phyloP scores from a whole-genome alignment of 1,140 invertebrate genomes.

The Spodoptera frugiperda region DNA sequence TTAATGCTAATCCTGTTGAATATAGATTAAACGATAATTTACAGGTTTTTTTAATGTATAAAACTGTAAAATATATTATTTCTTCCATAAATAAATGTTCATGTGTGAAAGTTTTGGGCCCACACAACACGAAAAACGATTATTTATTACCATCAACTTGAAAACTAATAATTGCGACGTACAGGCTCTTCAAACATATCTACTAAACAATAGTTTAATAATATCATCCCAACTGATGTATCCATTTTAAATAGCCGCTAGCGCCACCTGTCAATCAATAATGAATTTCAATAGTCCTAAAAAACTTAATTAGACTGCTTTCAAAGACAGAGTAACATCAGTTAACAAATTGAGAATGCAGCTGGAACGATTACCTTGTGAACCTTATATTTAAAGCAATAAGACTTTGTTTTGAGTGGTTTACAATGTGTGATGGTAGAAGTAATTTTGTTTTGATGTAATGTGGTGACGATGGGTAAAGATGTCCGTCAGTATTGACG shows the following conservation, averaged over 20 bases:
- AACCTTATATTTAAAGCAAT: background rate
- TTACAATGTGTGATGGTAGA: slow-evolving; percentile 31
- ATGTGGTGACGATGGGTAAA: slow-evolving; percentile 80
- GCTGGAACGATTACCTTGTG: slow-evolving; percentile 21
- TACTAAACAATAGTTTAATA: slow-evolving; percentile 54
- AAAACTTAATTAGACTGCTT: slow-evolving; percentile 84
- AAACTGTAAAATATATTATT: too few relatives aligned
- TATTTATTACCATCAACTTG: slow-evolving; percentile 37
- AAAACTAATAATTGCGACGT: slow-evolving; percentile 44
- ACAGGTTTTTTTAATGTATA: too few relatives aligned
- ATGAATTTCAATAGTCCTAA: slow-evolving; percentile 78
- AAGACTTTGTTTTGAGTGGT: slow-evolving; percentile 45
- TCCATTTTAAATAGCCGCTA: slow-evolving; percentile 80
- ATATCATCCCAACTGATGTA: slow-evolving; percentile 73
- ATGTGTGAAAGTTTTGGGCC: slow-evolving; percentile 1
- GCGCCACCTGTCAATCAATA: slow-evolving; percentile 84
- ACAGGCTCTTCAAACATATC: slow-evolving; percentile 39
- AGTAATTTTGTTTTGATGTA: slow-evolving; percentile 71
- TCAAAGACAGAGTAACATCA: slow-evolving; percentile 75
- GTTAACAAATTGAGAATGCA: slow-evolving; percentile 52
- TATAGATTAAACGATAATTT: too few relatives aligned
- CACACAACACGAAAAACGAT: slow-evolving; percentile 48
- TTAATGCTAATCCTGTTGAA: too few relatives aligned
- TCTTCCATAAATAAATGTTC: too few relatives aligned
- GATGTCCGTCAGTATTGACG: slow-evolving; percentile 82